phyloP scores from a whole-genome alignment of 1,140 invertebrate species.

The Lasioglossum albipes region DNA sequence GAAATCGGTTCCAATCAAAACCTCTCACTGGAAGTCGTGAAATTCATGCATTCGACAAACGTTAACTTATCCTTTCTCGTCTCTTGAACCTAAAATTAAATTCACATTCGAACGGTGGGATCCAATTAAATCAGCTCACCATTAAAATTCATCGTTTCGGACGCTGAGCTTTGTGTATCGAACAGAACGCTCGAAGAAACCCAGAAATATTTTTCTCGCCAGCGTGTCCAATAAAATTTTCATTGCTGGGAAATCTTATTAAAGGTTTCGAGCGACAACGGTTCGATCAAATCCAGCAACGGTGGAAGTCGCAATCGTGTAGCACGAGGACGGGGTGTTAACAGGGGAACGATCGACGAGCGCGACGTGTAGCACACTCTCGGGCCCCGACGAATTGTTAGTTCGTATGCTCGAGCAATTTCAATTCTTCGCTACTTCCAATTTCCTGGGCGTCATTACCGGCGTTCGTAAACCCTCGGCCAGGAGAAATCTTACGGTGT shows the following conservation, averaged over 20 bases:
- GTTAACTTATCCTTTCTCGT: no score
- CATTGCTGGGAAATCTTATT: background rate
- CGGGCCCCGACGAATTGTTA: constrained; percentile 39
- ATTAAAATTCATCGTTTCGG: no score
- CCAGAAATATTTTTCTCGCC: no score
- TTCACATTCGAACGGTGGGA: no score
- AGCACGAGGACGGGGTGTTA: background rate
- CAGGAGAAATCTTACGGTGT: constrained; percentile 51
- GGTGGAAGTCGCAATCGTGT: background rate
- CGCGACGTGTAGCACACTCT: background rate
- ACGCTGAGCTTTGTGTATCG: no score
- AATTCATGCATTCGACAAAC: no score
- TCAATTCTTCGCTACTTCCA: constrained; percentile 50
- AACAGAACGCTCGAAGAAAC: no score
- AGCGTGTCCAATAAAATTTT: no score
- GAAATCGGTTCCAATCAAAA: background rate
- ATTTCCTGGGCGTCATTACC: constrained; percentile 62
- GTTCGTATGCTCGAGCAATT: constrained; percentile 51
- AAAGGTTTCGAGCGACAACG: background rate
- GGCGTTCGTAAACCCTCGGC: constrained; percentile 39
- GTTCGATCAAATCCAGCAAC: background rate
- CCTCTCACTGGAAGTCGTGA: no score
- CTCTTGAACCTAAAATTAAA: no score
- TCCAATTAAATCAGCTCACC: no score
- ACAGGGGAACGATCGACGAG: background rate